phyloP scores from a whole-genome alignment of 2,888 invertebrate species.

The Morpho deidamia region DNA sequence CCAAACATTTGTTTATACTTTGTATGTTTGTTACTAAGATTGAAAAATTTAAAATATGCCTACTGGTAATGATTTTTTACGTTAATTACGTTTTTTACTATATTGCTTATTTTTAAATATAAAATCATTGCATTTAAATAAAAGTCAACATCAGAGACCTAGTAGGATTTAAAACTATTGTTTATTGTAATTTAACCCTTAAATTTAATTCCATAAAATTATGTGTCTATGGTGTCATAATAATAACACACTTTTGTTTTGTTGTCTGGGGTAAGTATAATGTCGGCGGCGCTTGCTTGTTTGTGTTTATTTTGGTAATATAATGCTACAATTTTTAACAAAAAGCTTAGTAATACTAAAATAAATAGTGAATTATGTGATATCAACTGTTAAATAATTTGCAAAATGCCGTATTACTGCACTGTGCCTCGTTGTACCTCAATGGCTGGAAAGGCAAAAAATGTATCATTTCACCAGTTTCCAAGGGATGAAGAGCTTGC shows the following conservation, averaged over 20 bases:
- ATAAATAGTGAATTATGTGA: conserved; percentile 22
- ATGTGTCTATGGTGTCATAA: no score
- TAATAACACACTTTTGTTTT: neutral
- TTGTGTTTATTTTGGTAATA: conserved; percentile 59
- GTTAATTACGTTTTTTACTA: no score
- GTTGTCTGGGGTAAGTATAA: conserved; percentile 39
- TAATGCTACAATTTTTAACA: conserved; percentile 4
- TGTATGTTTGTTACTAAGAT: no score
- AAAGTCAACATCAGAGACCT: no score
- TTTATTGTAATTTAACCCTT: no score
- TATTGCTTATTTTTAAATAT: no score
- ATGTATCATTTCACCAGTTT: conserved; percentile 72
- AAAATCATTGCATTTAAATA: no score
- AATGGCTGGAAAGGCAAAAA: conserved; percentile 72
- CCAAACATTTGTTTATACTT: no score
- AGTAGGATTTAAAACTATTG: no score
- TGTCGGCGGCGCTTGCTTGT: conserved; percentile 52
- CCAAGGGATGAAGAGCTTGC: conserved; percentile 65
- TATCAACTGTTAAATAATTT: conserved; percentile 29
- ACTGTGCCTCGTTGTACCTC: conserved; percentile 73
- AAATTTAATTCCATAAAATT: no score
- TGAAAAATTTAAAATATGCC: no score
- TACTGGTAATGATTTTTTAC: no score
- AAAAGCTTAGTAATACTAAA: neutral
- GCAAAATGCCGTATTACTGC: conserved; percentile 72